phyloP scores from a whole-genome alignment of 53 echinoderm and acorn worm species.

The Stichopus horrens region DNA sequence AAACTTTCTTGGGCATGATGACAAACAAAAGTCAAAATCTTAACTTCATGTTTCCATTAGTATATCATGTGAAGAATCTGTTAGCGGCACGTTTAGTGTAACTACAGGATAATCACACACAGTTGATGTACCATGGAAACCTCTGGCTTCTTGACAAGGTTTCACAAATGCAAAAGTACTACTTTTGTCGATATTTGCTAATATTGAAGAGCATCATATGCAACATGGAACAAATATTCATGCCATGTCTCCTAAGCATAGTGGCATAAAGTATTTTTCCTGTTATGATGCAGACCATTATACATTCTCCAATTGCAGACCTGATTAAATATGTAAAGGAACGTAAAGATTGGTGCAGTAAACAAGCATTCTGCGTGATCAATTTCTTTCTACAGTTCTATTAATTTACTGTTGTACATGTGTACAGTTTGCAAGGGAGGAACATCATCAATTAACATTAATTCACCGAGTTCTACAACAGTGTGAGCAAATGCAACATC shows the following conservation, averaged over 20 bases:
- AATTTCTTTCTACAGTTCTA: neutral
- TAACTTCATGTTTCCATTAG: no score
- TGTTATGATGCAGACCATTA: neutral
- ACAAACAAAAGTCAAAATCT: no score
- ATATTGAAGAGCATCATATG: slow-evolving; percentile 32
- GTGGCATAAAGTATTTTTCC: slow-evolving; percentile 13
- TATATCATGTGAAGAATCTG: no score
- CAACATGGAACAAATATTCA: neutral
- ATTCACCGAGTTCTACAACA: slow-evolving; percentile 2
- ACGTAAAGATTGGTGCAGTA: neutral
- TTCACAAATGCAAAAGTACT: slow-evolving; percentile 21
- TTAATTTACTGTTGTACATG: slow-evolving; percentile 7
- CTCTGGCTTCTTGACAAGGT: neutral
- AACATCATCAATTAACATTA: neutral
- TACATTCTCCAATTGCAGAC: neutral
- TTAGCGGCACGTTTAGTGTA: no score
- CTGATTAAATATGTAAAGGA: neutral
- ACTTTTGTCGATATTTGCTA: slow-evolving; percentile 32
- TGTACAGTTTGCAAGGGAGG: neutral
- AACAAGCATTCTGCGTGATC: neutral
- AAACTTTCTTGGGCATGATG: no score
- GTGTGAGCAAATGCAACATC: slow-evolving; percentile 3
- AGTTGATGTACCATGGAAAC: slow-evolving; percentile 31
- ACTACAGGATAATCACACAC: no score
- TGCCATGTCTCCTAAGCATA: slow-evolving; percentile 18